Conservation (phyloP, 1,140 invertebrate genomes). For the Atopsyche davidsoni region DNA sequence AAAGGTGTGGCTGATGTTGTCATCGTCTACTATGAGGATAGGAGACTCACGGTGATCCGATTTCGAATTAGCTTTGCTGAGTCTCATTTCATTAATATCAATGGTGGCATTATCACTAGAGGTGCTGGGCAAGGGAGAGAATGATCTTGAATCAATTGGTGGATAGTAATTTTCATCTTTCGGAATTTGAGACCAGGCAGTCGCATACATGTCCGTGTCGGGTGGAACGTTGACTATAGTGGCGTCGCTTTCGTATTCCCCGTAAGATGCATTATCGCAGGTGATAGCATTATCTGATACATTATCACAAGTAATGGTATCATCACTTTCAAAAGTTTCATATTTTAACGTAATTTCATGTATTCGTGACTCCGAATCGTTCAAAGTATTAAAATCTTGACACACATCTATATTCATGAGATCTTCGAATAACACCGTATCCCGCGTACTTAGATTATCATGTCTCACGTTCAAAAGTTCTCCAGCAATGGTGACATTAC, state of each 20-base stretch:
- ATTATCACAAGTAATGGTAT: too few relatives aligned
- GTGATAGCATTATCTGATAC: too few relatives aligned
- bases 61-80: neutral
- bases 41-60: neutral
- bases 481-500: too few relatives aligned
- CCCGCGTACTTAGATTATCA: too few relatives aligned
- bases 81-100: neutral
- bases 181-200: neutral
- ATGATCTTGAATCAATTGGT: too few relatives aligned
- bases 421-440: too few relatives aligned
- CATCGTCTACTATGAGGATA: neutral
- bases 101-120: neutral
- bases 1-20: neutral
- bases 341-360: too few relatives aligned
- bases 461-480: too few relatives aligned
- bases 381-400: too few relatives aligned
- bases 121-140: conserved; percentile 1
- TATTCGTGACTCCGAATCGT: too few relatives aligned
- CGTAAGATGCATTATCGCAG: neutral
- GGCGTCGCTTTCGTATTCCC: neutral
- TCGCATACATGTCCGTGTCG: neutral
- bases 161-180: neutral
- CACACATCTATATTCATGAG: too few relatives aligned
- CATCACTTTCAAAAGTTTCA: too few relatives aligned
- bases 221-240: neutral